A percentile compares a stretch with the other conserved stretches of the same genome.
Evolutionary conservation across 2,113 vertebrate genomes (phyloP).

Genomic region (Eurypyga helias): DNA sequence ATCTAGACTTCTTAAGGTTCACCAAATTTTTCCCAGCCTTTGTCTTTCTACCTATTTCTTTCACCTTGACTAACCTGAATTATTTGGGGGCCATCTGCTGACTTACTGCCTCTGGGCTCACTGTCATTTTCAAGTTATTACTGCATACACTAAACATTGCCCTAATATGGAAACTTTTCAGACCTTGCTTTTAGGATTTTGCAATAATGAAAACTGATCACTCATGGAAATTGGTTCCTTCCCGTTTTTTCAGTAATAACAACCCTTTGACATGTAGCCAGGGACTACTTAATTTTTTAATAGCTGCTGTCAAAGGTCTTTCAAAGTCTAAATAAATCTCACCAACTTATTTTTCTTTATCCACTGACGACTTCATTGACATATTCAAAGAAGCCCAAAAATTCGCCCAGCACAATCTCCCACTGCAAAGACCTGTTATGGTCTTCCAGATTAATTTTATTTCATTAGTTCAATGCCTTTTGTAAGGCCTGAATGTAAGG

Average conservation of each 20-base stretch:
- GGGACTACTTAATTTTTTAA: neutral
- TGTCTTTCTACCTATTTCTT: neutral
- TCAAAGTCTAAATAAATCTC: neutral
- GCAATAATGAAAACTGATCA: slow-evolving; percentile 12
- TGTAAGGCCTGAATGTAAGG: neutral
- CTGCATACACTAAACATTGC: neutral
- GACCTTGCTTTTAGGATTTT: neutral
- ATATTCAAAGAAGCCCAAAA: neutral
- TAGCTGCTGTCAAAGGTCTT: neutral
- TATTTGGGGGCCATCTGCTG: neutral
- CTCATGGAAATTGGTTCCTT: slow-evolving; percentile 16
- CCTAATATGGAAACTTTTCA: neutral
- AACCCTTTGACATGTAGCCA: neutral
- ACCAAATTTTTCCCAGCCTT: neutral
- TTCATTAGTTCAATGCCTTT: neutral
- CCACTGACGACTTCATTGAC: neutral
- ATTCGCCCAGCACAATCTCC: neutral
- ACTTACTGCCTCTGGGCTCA: neutral
- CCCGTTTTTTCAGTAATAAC: neutral
- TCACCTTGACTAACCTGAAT: neutral
- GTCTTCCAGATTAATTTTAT: neutral
- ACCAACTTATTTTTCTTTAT: neutral
- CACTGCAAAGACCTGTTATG: neutral
- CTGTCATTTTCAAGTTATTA: neutral
- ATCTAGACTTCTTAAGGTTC: neutral